Evolutionary conservation across 2,888 invertebrate genomes (phyloP), one percentile per base, ranked within the genome.

Genomic region (Diplazon laetatorius): DNA sequence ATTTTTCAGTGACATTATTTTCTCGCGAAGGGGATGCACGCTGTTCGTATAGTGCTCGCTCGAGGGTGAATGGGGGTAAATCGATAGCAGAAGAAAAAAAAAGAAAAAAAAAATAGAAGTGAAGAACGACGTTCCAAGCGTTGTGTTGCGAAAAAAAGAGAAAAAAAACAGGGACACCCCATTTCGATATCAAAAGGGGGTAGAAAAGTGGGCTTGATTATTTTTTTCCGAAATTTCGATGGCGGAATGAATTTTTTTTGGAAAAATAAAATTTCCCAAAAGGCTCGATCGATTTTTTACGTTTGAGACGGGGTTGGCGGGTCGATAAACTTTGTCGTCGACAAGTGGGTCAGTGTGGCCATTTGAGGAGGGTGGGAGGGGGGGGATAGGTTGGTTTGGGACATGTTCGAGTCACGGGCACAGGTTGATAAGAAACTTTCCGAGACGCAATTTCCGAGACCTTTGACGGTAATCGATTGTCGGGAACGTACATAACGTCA

Each of bases 401-500:
- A 20, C 35, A 46, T 37, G 16, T 25, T 39, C 65, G n/a, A 25
- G 25, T n/a, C 16, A 16, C 30, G 42, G 30, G 14, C 22, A n/a
- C 46, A n/a, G 18, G 39, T 25, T 52, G 68, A 82, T n/a, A n/a
- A 83, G 83, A 80, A 81, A 78, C 65, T 80, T 83, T 85, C 85
- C 85, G 85, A 88, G 85, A 86, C 87, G 86, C 84, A 86, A 87
- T 88, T 88, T 85, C 84, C 83, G 79, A 82, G 85, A 80, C 81
- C 83, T 85, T 85, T 85, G 84, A 87, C 80, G 83, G 68, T 82
- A 86, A 89, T 89, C 88, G 89, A 89, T 89, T 83, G 84, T 72
- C 78, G 79, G 80, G 81, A 82, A 84, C 84, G 81, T 81, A 65
- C 73, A 62, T 71, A 63, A 75, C 66, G 57, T 37, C 68, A 75